These are phyloP conservation scores for Donacobius atricapilla DNA, from an alignment of 2,113 vertebrate species.

Conservation along the genomic window DNA sequence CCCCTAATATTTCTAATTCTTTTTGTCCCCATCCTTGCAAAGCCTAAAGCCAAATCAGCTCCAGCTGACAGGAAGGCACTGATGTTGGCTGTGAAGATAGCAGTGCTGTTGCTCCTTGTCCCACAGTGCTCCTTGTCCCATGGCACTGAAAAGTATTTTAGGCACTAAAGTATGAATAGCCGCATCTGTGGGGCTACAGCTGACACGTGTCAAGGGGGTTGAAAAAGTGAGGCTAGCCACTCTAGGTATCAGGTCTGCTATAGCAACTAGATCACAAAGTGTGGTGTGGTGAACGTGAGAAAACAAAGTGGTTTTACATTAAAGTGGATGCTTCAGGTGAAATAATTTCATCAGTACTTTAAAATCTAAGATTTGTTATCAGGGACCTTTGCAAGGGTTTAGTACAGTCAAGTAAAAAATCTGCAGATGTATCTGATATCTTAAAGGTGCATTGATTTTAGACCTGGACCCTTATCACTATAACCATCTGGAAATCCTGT, in stretches of 20 bases:
- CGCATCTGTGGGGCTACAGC: fast-evolving
- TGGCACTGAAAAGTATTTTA: fast-evolving
- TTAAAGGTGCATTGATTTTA: neutral
- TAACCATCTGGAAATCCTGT: neutral
- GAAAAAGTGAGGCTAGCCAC: neutral
- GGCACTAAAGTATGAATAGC: neutral
- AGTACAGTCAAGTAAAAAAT: neutral
- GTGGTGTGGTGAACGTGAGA: neutral
- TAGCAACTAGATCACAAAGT: neutral
- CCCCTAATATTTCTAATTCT: fast-evolving
- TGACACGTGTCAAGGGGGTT: fast-evolving
- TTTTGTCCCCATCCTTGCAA: no score
- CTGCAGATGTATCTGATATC: neutral
- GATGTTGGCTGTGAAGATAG: fast-evolving
- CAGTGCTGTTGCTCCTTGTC: neutral
- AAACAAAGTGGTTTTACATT: neutral
- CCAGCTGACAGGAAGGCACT: no score
- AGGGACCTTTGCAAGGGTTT: neutral
- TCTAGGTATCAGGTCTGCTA: neutral
- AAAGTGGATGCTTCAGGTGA: neutral
- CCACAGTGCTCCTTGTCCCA: fast-evolving
- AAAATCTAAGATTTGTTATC: neutral
- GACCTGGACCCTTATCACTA: neutral
- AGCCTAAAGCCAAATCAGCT: no score
- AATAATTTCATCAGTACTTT: neutral